phyloP scores from a whole-genome alignment of 2,113 vertebrate species.

The Cairina moschata region DNA sequence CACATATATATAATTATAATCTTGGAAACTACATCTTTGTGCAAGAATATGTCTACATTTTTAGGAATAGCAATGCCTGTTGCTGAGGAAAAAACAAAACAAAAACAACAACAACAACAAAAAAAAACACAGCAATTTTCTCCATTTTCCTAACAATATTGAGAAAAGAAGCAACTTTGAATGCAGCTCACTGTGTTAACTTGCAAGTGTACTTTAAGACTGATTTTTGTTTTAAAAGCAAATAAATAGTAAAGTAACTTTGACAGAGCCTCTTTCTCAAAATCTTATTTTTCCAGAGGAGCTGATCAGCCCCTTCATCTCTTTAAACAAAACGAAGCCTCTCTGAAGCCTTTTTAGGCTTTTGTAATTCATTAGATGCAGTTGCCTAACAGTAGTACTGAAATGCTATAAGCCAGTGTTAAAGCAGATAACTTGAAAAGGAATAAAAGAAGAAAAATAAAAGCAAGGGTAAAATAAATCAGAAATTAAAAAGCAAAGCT shows the following conservation, averaged over 20 bases:
- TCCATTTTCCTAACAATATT: neutral
- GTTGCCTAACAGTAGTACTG: neutral
- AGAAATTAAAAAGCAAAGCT: neutral
- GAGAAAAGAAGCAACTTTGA: neutral
- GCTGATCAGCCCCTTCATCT: neutral
- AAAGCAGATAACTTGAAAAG: neutral
- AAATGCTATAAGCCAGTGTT: neutral
- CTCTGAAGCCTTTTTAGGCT: neutral
- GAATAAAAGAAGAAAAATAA: neutral
- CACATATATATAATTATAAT: neutral
- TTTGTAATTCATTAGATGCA: neutral
- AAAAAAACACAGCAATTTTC: neutral
- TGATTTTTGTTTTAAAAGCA: conserved; percentile 16
- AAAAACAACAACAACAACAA: too few species aligned
- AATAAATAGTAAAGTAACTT: neutral
- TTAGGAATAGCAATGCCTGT: neutral
- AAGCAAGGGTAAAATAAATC: neutral
- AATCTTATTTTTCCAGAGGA: neutral
- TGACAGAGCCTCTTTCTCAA: neutral
- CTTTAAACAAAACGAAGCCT: conserved; percentile 1
- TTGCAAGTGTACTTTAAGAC: neutral
- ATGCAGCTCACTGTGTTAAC: neutral
- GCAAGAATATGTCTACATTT: neutral
- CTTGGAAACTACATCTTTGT: neutral
- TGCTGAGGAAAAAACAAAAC: neutral